A percentile compares a stretch with the other conserved stretches of the same genome.
These are phyloP conservation scores for Megalurothrips usitatus DNA, from an alignment of 2,888 invertebrate genomes.

Conservation along the genomic window DNA sequence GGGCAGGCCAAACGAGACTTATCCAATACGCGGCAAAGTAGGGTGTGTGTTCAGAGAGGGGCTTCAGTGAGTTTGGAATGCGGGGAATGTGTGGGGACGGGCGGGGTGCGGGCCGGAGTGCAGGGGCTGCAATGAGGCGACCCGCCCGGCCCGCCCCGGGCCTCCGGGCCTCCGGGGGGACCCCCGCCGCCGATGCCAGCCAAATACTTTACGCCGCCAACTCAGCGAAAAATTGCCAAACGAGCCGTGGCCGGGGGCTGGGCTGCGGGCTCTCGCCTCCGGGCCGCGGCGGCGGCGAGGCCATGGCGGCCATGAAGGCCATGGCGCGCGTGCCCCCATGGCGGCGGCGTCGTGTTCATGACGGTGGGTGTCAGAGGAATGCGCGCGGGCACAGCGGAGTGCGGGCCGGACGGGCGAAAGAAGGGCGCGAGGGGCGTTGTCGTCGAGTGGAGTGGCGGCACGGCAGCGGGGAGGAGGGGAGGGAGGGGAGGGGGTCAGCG, in stretches of 20 bases:
- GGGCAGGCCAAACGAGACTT: neutral
- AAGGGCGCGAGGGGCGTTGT: too few species aligned
- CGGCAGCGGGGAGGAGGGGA: too few species aligned
- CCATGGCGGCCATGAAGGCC: too few species aligned
- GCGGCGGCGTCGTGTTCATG: neutral
- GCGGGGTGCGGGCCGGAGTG: neutral
- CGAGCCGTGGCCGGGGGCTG: too few species aligned
- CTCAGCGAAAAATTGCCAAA: constrained; percentile 25
- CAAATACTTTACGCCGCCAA: constrained; percentile 22
- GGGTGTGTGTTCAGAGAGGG: constrained; percentile 13
- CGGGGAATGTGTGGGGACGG: neutral
- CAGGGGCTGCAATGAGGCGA: constrained; percentile 4
- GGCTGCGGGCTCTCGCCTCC: too few species aligned
- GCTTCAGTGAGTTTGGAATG: constrained; percentile 16
- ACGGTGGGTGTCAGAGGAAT: neutral
- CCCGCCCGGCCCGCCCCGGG: neutral
- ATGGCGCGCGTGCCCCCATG: neutral
- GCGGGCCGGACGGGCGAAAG: too few species aligned
- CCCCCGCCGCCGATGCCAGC: neutral
- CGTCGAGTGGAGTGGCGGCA: too few species aligned
- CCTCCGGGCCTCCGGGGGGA: too few species aligned
- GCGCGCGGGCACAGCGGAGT: too few species aligned
- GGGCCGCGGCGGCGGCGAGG: neutral
- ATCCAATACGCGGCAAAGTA: constrained; percentile 3
- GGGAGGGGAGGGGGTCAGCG: too few species aligned